Base-by-base conservation (phyloP, 2,113 vertebrate species). In the Apodemus speciosus region DNA sequence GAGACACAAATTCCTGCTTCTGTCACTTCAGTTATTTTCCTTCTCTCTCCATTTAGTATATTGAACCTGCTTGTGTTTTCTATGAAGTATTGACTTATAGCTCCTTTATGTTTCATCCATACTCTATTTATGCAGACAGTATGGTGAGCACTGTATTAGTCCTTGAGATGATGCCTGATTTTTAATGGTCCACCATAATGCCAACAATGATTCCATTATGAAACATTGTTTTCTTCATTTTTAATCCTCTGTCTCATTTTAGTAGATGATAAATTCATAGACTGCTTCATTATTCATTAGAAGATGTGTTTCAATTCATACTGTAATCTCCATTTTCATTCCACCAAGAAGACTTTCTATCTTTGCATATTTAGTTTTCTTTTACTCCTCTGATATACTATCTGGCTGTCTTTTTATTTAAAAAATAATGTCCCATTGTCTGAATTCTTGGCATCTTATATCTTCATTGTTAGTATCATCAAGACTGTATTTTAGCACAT, bases 321-420 rank as follows among this genome's bases (percentile, higher is more conserved):
- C 25, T 14, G 85, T 72, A 35, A 83, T 87, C 81, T 94, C 15
- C 66, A 64, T 46, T 84, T 90, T 90, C 35, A 60, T 43, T 66
- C 32, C 4, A 9, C 1, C 64, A 66, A 16, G 32, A 11, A 9
- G 16, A 85, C 60, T 94, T 89, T 95, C 38, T 76, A 53, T 88
- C 79, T 13, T 80, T 43, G 30, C 27, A 84, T 38, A 43, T 64
- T 43, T 84, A 84, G 38, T 64, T 43, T 46, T 46, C 11, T 10
- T 40, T 84, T 81, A 40, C 16, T 60, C 10, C n/a, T 81, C 11
- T 60, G 23, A 56, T 56, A 15, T 38, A 56, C 56, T 27, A 93
- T 86, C 86, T 73, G 4, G 6, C 56, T 66, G 66, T 76, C 46
- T n/a, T 84, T 9, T 58, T 6, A 94, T 60, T 35, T 38, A 20